Base-by-base conservation (phyloP, 2,888 invertebrate genomes). In the Leptinotarsa rubiginosa region DNA sequence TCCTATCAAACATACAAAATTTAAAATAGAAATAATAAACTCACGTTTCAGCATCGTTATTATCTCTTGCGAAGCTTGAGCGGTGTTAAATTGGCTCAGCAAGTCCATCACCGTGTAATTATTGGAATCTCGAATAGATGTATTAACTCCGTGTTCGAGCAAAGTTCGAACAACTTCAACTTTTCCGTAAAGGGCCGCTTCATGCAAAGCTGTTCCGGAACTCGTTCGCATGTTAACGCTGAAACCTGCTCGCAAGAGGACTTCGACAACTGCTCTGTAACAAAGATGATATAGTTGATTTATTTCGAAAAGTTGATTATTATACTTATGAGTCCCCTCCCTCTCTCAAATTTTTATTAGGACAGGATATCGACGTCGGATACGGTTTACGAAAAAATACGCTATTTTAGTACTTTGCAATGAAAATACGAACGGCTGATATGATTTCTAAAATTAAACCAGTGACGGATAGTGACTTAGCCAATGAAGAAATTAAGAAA, bases 111-210 rank as follows among this genome's bases (percentile, higher is more conserved):
- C 97, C 7, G 97, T 97, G 86, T 94, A 93, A 74, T 94, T 93
- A 78, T 93, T 91, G 12, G 92, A 91, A 86, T 98, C 96, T 31
- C 93, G 91, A 64, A 95, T 93, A 76, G 92, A 91, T 59, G 96
- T 89, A 86, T 97, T 95, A 22, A 95, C 95, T 1, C 96, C 96
- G 81, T 93, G 91, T 77, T 94, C 93, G 18, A 98, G 89, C 50
- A 97, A 90, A 0, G 95, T 91, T 70, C 94, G 91, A 25, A 96
- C 97, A 20, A 97, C 96, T 74, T 95, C 94, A 80, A 95, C 93
- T 87, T 97, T 97, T 20, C 97, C 97, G 87, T 94, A 97, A 31
- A 96, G 91, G 0, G 97, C 97, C 0, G 98, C 97, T 86, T 97
- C 97, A 89, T 98, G 98, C 77, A 98, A 90, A 0, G 97, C 96